These are phyloP conservation scores for Trogon melanurus DNA, from an alignment of 2,113 vertebrate species.

Conservation along the genomic window DNA sequence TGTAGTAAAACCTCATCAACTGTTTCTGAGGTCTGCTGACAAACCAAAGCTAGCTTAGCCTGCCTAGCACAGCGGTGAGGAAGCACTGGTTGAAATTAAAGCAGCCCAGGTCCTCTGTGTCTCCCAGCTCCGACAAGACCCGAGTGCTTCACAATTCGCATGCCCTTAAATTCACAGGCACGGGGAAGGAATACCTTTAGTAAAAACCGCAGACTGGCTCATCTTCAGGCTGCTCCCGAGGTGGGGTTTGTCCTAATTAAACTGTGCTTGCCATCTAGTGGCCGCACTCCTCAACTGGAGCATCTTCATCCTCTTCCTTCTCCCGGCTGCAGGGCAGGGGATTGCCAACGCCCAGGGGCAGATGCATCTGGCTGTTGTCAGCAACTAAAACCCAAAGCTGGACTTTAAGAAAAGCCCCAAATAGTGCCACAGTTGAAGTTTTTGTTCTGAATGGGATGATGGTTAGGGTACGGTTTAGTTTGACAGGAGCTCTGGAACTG, in stretches of 20 bases:
- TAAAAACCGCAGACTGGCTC: neutral
- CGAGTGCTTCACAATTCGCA: neutral
- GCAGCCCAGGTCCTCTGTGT: neutral
- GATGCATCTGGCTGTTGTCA: neutral
- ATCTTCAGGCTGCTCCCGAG: neutral
- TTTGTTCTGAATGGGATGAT: neutral
- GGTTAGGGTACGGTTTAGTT: neutral
- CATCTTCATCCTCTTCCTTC: neutral
- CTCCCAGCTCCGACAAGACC: neutral
- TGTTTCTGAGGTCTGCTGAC: neutral
- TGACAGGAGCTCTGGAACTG: neutral
- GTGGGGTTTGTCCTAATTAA: conserved; percentile 29
- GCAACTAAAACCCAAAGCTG: neutral
- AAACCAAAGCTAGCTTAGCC: neutral
- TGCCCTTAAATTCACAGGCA: neutral
- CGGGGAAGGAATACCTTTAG: neutral
- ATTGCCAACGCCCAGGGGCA: too few relatives aligned
- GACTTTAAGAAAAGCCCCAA: neutral
- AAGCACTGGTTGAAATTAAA: neutral
- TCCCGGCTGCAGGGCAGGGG: accelerated
- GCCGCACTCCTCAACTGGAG: neutral
- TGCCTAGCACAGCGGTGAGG: neutral
- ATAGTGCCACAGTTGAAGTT: accelerated
- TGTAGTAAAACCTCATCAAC: neutral
- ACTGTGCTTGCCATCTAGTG: conserved; percentile 78